Evolutionary conservation across 2,797 vertebrate species (phyloP).

Genomic region (Anabacerthia variegaticeps): DNA sequence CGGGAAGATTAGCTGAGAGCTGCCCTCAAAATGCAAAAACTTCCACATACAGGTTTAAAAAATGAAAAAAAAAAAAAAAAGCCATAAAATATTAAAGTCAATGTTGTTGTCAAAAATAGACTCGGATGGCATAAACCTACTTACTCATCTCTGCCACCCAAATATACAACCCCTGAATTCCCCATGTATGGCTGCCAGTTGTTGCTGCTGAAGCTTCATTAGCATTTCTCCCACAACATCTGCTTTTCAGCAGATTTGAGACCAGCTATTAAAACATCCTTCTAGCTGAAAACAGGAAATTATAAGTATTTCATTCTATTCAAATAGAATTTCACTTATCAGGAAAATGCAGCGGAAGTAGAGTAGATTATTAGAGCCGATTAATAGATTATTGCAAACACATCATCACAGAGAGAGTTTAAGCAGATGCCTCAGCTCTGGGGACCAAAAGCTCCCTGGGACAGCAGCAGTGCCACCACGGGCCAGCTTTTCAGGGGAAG

Average conservation of each 20-base stretch:
- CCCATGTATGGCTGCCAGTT: not conserved
- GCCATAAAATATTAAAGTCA: not conserved
- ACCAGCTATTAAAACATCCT: constrained; percentile 6
- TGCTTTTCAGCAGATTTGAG: constrained; percentile 25
- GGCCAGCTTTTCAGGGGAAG: not conserved
- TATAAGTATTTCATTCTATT: not conserved
- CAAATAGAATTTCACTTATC: not conserved
- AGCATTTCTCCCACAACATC: constrained; percentile 14
- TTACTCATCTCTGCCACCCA: not conserved
- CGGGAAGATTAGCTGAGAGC: not conserved
- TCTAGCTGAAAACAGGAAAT: not conserved
- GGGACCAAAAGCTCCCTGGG: not conserved
- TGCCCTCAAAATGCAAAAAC: not conserved
- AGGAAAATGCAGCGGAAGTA: not conserved
- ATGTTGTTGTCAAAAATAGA: constrained; percentile 13
- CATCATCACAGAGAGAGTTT: not conserved
- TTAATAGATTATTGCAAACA: not conserved
- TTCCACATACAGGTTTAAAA: not conserved
- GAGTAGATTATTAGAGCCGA: not conserved
- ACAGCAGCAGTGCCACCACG: not conserved
- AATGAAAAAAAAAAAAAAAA: not conserved
- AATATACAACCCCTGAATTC: not conserved
- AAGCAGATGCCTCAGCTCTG: accelerated
- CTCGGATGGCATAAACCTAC: not conserved
- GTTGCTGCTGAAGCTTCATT: not conserved